Conservation (phyloP, 2,113 vertebrate genomes). For the Nipponia nippon region DNA sequence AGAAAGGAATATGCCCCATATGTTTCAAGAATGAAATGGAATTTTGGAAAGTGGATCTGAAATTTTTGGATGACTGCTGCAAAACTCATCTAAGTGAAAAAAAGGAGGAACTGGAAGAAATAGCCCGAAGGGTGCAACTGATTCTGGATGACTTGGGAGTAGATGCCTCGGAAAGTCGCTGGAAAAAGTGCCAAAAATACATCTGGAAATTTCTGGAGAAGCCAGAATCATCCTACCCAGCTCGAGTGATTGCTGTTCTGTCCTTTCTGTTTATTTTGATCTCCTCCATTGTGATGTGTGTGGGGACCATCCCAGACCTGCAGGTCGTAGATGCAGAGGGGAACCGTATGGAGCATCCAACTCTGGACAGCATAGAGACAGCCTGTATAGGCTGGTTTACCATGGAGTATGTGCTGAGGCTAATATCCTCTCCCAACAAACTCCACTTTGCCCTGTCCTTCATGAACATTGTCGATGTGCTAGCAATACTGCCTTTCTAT, state of each 20-base stretch:
- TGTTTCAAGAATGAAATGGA: conserved; percentile 98
- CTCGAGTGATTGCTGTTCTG: conserved; percentile 85
- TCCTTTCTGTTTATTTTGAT: conserved; percentile 91
- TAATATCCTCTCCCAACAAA: conserved; percentile 89
- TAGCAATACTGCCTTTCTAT: conserved; percentile 94
- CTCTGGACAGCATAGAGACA: conserved; percentile 90
- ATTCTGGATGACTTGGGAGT: conserved; percentile 89
- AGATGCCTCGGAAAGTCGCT: conserved; percentile 78
- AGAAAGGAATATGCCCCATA: conserved; percentile 93
- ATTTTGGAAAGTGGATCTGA: conserved; percentile 95
- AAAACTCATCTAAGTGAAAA: conserved; percentile 91
- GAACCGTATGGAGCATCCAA: conserved; percentile 88
- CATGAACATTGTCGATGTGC: conserved; percentile 93
- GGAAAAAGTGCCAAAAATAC: conserved; percentile 84
- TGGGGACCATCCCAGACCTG: conserved; percentile 94
- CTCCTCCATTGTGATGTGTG: conserved; percentile 93
- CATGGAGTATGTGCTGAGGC: conserved; percentile 87
- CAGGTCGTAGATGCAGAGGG: conserved; percentile 87
- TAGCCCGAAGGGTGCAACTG: conserved; percentile 87
- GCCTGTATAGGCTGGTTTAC: conserved; percentile 96
- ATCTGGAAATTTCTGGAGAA: conserved; percentile 97
- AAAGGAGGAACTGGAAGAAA: conserved; percentile 91
- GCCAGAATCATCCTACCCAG: conserved; percentile 87
- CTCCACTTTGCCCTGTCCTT: conserved; percentile 87
- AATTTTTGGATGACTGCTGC: conserved; percentile 92